Conservation (phyloP, 2,797 vertebrate species). For the Lepus oiostolus region DNA sequence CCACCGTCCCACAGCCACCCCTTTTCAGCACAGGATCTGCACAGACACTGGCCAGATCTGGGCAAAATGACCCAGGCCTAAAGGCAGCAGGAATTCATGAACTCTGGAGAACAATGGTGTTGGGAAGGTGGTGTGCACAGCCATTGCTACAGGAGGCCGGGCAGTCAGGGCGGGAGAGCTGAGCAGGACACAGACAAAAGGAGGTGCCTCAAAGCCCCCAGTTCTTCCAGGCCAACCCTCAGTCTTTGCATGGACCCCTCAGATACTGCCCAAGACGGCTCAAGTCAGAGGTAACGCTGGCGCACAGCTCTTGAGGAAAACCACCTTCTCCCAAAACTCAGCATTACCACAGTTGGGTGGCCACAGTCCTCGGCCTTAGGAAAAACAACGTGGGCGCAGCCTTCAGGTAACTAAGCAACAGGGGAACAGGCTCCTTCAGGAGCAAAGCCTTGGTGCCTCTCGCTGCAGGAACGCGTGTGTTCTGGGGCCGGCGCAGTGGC, state of each 20-base stretch:
- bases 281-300: background rate
- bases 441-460: no score
- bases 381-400: no score
- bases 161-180: background rate
- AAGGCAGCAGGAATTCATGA: background rate
- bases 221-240: background rate
- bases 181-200: no score
- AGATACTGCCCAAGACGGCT: background rate
- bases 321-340: no score
- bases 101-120: background rate
- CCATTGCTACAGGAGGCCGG: background rate
- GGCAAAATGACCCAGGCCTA: background rate
- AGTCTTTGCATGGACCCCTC: background rate
- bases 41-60: background rate
- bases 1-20: background rate
- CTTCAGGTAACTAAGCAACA: no score
- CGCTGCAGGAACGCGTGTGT: no score
- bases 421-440: no score
- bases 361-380: no score
- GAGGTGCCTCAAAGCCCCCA: background rate
- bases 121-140: background rate
- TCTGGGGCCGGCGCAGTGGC: no score
- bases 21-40: background rate
- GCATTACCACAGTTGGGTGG: no score
- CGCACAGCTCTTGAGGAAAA: no score